phyloP scores from a whole-genome alignment of 2,888 invertebrate species.

The Macrosoma leucophasiata region DNA sequence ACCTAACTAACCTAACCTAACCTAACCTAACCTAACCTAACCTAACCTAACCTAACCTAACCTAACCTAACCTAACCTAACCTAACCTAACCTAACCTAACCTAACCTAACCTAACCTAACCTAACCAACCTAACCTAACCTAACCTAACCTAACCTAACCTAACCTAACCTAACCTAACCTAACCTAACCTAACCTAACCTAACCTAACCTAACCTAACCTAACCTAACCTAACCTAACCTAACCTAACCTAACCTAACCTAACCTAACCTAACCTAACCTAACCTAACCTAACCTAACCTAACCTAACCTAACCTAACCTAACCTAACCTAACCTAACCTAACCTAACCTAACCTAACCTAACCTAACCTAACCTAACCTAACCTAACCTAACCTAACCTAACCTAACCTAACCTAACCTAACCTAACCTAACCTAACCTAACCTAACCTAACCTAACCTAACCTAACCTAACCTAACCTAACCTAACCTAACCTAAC shows the following conservation, averaged over 20 bases:
- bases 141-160: slow-evolving; percentile 16
- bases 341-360: slow-evolving; percentile 22
- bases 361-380: slow-evolving; percentile 23
- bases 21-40: slow-evolving; percentile 11
- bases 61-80: slow-evolving; percentile 13
- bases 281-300: slow-evolving; percentile 22
- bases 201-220: slow-evolving; percentile 21
- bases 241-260: slow-evolving; percentile 21
- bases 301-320: slow-evolving; percentile 21
- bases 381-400: slow-evolving; percentile 23
- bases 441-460: slow-evolving; percentile 10
- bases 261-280: slow-evolving; percentile 20
- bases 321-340: slow-evolving; percentile 22
- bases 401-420: slow-evolving; percentile 12
- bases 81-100: slow-evolving; percentile 14
- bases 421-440: neutral
- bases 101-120: slow-evolving; percentile 14
- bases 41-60: slow-evolving; percentile 11
- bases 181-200: slow-evolving; percentile 21
- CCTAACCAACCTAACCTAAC: no score
- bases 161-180: slow-evolving; percentile 13
- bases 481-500: slow-evolving; percentile 20
- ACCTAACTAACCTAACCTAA: slow-evolving; percentile 12
- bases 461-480: slow-evolving; percentile 15
- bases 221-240: slow-evolving; percentile 21